A percentile compares a stretch with the other conserved stretches of the same genome.
These are phyloP conservation scores for Meleagris gallopavo DNA, from an alignment of 2,113 vertebrate genomes.

Conservation along the genomic window DNA sequence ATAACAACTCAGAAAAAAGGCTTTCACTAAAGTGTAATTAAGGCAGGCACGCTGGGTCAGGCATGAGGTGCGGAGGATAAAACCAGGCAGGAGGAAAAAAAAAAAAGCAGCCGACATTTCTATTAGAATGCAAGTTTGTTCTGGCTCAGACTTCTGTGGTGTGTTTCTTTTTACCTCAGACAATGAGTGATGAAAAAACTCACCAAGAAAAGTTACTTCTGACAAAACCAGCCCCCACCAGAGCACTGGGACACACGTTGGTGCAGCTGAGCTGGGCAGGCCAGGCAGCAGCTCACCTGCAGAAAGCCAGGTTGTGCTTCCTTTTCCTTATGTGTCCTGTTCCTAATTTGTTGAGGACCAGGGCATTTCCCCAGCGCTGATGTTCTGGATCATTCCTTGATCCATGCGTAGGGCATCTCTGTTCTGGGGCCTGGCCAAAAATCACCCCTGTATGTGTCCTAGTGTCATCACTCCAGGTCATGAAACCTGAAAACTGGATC, in stretches of 20 bases:
- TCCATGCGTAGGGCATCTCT: fast-evolving
- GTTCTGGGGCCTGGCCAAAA: not conserved
- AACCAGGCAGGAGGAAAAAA: not conserved
- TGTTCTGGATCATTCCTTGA: fast-evolving
- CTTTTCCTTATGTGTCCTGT: no score
- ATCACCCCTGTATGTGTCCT: not conserved
- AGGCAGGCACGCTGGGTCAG: not conserved
- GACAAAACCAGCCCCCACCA: fast-evolving
- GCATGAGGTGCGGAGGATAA: not conserved
- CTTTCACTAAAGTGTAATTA: constrained; percentile 41
- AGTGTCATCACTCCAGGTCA: not conserved
- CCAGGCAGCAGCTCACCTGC: not conserved
- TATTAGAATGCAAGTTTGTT: not conserved
- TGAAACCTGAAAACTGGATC: not conserved
- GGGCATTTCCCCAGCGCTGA: not conserved
- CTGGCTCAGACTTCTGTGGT: not conserved
- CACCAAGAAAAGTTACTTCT: not conserved
- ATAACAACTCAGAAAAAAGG: not conserved
- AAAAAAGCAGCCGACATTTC: not conserved
- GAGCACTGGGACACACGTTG: fast-evolving
- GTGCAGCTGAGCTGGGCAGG: fast-evolving
- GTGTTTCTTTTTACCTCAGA: no score
- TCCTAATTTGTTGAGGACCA: fast-evolving
- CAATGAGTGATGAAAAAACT: not conserved
- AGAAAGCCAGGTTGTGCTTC: fast-evolving